These are phyloP conservation scores for Spongilla lacustris DNA, from an alignment of 37 sponge, comb jelly and placozoan genomes.

Conservation along the genomic window DNA sequence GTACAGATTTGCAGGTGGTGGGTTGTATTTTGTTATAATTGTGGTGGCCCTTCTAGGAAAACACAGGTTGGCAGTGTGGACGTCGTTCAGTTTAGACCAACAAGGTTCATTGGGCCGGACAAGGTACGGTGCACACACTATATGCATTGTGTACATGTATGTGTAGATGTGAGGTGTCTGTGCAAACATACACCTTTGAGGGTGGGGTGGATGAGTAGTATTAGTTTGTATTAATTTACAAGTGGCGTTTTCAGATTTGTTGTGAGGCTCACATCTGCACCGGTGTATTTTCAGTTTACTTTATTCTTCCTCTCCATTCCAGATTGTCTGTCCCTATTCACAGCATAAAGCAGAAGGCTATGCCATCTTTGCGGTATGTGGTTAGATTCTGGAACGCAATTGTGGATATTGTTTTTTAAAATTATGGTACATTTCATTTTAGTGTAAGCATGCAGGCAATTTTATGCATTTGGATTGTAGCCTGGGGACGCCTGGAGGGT, in stretches of 20 bases:
- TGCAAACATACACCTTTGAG: no score
- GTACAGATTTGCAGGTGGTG: background rate
- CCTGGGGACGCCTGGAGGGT: no score
- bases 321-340: constrained; percentile 69
- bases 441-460: no score
- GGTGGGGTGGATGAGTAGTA: no score
- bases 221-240: no score
- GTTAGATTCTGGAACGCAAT: background rate
- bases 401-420: background rate
- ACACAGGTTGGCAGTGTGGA: constrained; percentile 51
- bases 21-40: background rate
- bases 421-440: no score
- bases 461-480: no score
- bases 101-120: constrained; percentile 68
- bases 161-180: no score
- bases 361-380: constrained; percentile 65
- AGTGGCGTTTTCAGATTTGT: no score
- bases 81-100: constrained; percentile 53
- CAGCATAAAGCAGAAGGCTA: constrained; percentile 53
- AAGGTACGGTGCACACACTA: constrained; percentile 12
- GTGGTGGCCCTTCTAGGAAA: constrained; percentile 27
- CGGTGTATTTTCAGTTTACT: background rate
- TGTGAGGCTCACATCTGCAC: no score
- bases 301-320: background rate
- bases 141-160: background rate